These are phyloP conservation scores for Pangasius macronema DNA, from an alignment of 2,797 vertebrate species.

Conservation along the genomic window DNA sequence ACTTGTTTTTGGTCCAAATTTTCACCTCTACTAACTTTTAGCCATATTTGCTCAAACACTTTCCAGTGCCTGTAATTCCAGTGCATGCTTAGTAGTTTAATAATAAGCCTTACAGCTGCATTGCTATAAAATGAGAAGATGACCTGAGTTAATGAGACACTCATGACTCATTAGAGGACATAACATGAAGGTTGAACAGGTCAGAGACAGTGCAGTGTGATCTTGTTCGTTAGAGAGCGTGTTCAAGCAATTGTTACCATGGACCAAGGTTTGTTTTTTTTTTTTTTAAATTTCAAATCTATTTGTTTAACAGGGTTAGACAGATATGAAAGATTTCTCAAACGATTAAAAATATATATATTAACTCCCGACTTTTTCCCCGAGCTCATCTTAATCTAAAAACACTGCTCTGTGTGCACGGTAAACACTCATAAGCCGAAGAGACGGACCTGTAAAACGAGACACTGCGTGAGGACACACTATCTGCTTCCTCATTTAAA, in stretches of 20 bases:
- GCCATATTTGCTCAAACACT: background rate
- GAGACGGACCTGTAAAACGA: background rate
- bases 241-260: background rate
- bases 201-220: background rate
- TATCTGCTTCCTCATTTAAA: constrained; percentile 31
- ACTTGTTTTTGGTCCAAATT: background rate
- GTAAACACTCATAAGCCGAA: background rate
- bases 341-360: background rate
- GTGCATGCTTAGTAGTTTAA: background rate
- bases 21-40: background rate
- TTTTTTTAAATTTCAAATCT: background rate
- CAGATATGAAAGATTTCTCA: background rate
- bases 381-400: background rate
- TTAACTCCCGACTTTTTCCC: background rate
- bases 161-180: background rate
- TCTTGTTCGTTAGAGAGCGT: background rate
- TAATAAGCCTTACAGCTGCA: background rate
- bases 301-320: background rate
- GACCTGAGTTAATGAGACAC: background rate
- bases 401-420: background rate
- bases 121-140: background rate
- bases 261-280: background rate
- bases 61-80: background rate
- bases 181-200: background rate
- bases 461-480: background rate